Conservation (phyloP, 2,113 vertebrate genomes). For the Mastomys coucha region DNA sequence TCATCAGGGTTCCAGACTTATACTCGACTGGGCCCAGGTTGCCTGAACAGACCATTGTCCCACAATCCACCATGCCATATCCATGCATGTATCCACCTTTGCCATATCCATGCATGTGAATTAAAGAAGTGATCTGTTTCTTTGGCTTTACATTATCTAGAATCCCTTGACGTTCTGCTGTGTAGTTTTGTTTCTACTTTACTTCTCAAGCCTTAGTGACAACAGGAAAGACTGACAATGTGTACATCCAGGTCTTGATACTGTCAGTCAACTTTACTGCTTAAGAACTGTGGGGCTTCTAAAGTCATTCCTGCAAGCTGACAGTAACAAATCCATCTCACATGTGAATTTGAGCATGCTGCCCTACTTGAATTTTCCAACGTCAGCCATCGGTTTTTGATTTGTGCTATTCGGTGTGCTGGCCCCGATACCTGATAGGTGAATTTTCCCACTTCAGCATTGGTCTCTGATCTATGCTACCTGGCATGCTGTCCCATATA, state of each 20-base stretch:
- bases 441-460: background rate
- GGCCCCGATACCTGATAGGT: background rate
- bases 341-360: background rate
- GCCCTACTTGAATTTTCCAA: background rate
- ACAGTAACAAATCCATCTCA: background rate
- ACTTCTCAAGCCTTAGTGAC: background rate
- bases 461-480: constrained; percentile 21
- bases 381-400: background rate
- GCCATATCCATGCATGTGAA: background rate
- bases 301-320: background rate
- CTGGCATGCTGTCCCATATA: background rate
- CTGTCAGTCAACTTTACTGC: background rate
- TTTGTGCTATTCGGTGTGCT: background rate
- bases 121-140: background rate
- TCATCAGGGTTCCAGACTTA: too few relatives aligned
- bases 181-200: background rate
- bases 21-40: too few relatives aligned
- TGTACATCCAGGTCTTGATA: background rate
- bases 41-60: too few relatives aligned
- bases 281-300: background rate
- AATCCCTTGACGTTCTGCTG: background rate
- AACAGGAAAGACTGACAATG: background rate
- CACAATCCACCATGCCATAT: too few relatives aligned
- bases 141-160: background rate
- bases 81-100: too few relatives aligned